Evolutionary conservation across 2,113 vertebrate genomes (phyloP), one percentile per base, ranked within the genome.

Genomic region (Macroglossus sobrinus): DNA sequence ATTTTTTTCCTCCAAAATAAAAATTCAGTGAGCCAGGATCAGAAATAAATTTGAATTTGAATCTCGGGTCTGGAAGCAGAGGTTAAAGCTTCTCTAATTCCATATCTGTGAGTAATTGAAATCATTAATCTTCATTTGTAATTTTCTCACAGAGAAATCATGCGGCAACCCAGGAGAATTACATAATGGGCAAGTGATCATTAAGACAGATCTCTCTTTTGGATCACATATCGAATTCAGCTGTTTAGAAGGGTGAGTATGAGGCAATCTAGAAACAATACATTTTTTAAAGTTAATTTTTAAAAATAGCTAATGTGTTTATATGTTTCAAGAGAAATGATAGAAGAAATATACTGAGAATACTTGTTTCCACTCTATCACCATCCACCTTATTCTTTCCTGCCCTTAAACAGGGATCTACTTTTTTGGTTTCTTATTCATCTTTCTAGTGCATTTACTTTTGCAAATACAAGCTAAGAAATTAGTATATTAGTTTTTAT

Each of bases 181-280:
- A 97, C 92, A 40, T 0, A 81, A 98, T 3, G 98, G 98, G 3
- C 66, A 92, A 59, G 64, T 2, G 33, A 43, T 64, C 1, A 0
- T 63, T 15, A 53, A 95, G 3, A 81, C 35, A 0, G 97, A 98
- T 30, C 8, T 97, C 19, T 28, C 1, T 71, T 97, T 98, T 0
- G 97, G 98, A 24, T 98, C 98, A 0, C 43, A 87, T 4, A 95
- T 95, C 74, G 81, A 72, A 0, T 97, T 98, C 81, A 26, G 15
- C 92, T 99, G 98, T 24, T 33, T 66, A 0, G 97, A 98, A 0
- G 98, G 98, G 98, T 99, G 93, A 97, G 98, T 94, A 0, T 13
- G 64, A 81, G 19, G 38, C 50, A 76, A 43, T 76, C 61, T 64
- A 66, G 38, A 96, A 89, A 79, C 8, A 68, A 71, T 40, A 40